Base-by-base conservation (phyloP, 2,797 vertebrate species). In the Petrocephalus sullivani region DNA sequence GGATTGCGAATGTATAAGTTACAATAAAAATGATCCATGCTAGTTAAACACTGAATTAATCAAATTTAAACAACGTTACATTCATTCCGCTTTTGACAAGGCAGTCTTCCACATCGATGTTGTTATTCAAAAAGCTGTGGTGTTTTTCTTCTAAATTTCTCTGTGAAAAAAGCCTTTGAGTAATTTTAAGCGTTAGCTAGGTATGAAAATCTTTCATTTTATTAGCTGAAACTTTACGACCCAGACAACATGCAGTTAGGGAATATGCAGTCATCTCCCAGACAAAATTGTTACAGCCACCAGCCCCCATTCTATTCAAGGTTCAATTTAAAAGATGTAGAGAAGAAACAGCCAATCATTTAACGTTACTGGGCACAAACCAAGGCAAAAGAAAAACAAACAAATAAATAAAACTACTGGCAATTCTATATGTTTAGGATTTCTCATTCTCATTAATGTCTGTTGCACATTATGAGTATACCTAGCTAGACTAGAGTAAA, bases 201-300 rank as follows among this genome's bases (percentile, higher is more conserved):
- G n/a, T 49, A 23, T 84, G 33, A 41, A 83, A 57, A 75, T 61
- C 2, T 60, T 67, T 33, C 71, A 46, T 58, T 83, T 61, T 23
- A 83, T 78, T n/a, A 83, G 56, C 41, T 28, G 64, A 75, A 71
- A 14, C 37, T 53, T 64, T 6, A 23, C 5, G 51, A 14, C 19
- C 9, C 28, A 49, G 71, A 82, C 71, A 71, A 23, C 41, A 58
- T 21, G 75, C 64, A 78, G 19, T 56, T 14, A 9, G 33, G 28
- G 53, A 41, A 57, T 28, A 56, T 78, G 57, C 58, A 87, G 51
- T 23, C 82, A 85, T 85, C 49, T 85, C 78, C 78, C 87, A 84
- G 19, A 49, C 4, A 60, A 12, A 51, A 46, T 61, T 54, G 23
- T 21, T n/a, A 19, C 37, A 19, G 12, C 28, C 78, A 16, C 41